Conservation (phyloP, 2,797 vertebrate genomes). For the Catharus ustulatus region DNA sequence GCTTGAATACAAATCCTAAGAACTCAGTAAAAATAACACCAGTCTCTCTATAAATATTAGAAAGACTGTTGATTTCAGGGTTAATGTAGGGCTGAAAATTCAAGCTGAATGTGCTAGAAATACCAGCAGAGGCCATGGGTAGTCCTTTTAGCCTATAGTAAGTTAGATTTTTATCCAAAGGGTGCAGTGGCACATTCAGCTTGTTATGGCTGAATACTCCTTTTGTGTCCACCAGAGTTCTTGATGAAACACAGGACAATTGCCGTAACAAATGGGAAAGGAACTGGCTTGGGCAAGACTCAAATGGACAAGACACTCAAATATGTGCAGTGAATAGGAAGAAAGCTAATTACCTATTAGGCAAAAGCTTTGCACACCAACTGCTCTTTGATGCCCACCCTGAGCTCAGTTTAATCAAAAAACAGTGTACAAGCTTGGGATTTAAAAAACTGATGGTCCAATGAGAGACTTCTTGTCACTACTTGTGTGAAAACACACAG, state of each 20-base stretch:
- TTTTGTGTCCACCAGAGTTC: neutral
- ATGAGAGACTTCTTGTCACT: neutral
- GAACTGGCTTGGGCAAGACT: neutral
- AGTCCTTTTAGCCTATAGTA: neutral
- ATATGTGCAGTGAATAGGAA: neutral
- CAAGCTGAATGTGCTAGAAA: neutral
- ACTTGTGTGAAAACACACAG: neutral
- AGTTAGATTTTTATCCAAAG: neutral
- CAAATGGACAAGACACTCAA: neutral
- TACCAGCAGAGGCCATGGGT: neutral
- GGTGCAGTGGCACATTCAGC: neutral
- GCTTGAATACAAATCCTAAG: neutral
- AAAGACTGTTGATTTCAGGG: neutral
- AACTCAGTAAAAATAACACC: conserved; percentile 17
- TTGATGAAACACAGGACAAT: neutral
- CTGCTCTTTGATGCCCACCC: neutral
- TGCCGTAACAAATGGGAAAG: neutral
- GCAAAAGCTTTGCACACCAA: neutral
- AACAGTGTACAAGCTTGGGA: neutral
- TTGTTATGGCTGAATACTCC: neutral
- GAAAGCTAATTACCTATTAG: neutral
- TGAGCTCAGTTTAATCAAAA: neutral
- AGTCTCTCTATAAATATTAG: neutral
- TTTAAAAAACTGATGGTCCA: neutral
- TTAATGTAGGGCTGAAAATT: neutral